Base-by-base conservation (phyloP, 2,113 vertebrate species). In the Zapornia atra region DNA sequence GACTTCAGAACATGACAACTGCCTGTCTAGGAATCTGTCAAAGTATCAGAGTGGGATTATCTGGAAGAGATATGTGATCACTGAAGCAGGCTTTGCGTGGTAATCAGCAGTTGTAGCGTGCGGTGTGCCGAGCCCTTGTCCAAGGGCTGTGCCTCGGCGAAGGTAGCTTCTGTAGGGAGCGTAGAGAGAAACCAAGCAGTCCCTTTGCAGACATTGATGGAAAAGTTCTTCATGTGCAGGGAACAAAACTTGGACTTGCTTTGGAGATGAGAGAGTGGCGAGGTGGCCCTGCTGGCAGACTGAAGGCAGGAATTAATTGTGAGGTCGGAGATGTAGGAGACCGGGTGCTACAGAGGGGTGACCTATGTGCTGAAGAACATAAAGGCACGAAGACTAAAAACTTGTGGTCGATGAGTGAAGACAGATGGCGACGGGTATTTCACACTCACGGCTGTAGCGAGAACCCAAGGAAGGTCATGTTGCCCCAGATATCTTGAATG, bases 341-440 rank as follows among this genome's bases (percentile, higher is more conserved):
- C 14, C 0, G 0, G 22, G 38, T 46, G 44, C 1, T 16, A 29
- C 5, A 76, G 53, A 38, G 28, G 21, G 19, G 51, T 16, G 40
- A 65, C 10, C 29, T 90, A 28, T 0, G 0, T 42, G 36, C 36
- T 72, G 22, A 72, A 68, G 44, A 72, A 16, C 54, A 16, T 34
- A 54, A 78, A 69, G 82, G 5, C 36, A 42, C 12, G 38, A 82
- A 14, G n/a, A 46, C 71, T 57, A 28, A 92, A 57, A 56, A 14
- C 19, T 46, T 75, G 5, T 4, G 36, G 25, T 33, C 0, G 0
- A 6, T 21, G 54, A 34, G 22, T 29, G 22, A 82, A 80, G 70
- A 76, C 18, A 70, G 71, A 34, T 56, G 69, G 28, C 31, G 57
- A 53, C 20, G 73, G 59, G 24, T 13, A 22, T 16, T 38, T 10